Evolutionary conservation across 2,888 invertebrate genomes (phyloP).

Genomic region (Criorhina ranunculi): DNA sequence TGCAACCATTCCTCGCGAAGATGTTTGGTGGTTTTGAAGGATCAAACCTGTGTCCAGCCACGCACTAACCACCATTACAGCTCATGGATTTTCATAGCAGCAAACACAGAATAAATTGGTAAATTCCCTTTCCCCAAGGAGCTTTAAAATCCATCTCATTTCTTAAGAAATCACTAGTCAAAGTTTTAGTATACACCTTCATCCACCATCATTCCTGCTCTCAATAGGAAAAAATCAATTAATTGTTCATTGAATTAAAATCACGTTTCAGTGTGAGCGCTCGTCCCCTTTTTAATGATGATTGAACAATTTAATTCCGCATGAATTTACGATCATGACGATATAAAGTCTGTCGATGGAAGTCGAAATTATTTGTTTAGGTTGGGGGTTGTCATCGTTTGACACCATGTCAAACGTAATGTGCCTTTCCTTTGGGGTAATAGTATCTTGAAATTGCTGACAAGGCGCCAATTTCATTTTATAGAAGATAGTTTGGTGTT

Average conservation of each 20-base stretch:
- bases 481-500: not conserved
- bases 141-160: too few species aligned
- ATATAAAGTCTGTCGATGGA: conserved; percentile 50
- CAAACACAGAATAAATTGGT: too few species aligned
- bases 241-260: conserved; percentile 71
- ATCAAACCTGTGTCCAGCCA: too few species aligned
- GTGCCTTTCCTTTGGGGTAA: conserved; percentile 4
- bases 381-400: not conserved
- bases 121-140: not conserved
- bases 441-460: conserved; percentile 24
- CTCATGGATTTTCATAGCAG: too few species aligned
- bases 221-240: conserved; percentile 50
- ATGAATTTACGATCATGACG: conserved; percentile 66
- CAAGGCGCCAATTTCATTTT: conserved; percentile 47
- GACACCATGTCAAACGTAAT: conserved; percentile 3
- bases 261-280: conserved; percentile 58
- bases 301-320: conserved; percentile 73
- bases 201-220: conserved; percentile 10
- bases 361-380: conserved; percentile 20
- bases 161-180: conserved; percentile 4
- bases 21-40: too few species aligned
- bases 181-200: not conserved
- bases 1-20: too few species aligned
- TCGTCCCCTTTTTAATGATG: conserved; percentile 66
- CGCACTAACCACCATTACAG: too few species aligned